Conservation (phyloP, 2,797 vertebrate species). For the Sebastes vulpes region DNA sequence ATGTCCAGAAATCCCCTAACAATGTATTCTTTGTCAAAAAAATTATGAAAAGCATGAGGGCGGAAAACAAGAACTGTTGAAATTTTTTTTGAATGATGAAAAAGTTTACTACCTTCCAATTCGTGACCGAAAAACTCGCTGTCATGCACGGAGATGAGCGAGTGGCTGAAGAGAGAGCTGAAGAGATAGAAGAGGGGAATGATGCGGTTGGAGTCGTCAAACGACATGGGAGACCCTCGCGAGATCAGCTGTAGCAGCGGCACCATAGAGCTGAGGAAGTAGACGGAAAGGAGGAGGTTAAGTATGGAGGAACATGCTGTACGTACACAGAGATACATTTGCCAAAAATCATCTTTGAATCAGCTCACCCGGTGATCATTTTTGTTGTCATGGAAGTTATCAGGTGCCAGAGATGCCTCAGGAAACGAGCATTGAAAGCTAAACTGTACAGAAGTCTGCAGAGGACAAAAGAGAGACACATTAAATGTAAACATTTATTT, state of each 20-base stretch:
- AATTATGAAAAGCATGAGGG: not conserved
- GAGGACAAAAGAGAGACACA: conserved; percentile 44
- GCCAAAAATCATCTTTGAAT: not conserved
- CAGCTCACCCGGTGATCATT: conserved; percentile 97
- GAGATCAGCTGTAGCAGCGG: conserved; percentile 96
- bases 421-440: conserved; percentile 97
- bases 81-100: not conserved
- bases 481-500: conserved; percentile 13
- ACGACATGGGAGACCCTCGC: conserved; percentile 95
- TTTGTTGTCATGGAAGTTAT: conserved; percentile 97
- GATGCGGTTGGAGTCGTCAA: conserved; percentile 96
- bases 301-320: not conserved
- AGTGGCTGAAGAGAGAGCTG: conserved; percentile 98
- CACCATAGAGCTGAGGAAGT: conserved; percentile 91
- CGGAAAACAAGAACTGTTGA: not conserved
- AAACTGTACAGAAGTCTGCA: conserved; percentile 97
- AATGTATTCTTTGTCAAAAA: not conserved
- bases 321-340: not conserved
- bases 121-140: conserved; percentile 97
- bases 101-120: conserved; percentile 85
- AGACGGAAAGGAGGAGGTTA: not conserved
- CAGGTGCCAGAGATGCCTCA: conserved; percentile 96
- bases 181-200: conserved; percentile 99
- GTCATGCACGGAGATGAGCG: conserved; percentile 97
- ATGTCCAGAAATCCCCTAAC: not conserved